Evolutionary conservation across 2,113 vertebrate genomes (phyloP).

Genomic region (Nesospiza acunhae): DNA sequence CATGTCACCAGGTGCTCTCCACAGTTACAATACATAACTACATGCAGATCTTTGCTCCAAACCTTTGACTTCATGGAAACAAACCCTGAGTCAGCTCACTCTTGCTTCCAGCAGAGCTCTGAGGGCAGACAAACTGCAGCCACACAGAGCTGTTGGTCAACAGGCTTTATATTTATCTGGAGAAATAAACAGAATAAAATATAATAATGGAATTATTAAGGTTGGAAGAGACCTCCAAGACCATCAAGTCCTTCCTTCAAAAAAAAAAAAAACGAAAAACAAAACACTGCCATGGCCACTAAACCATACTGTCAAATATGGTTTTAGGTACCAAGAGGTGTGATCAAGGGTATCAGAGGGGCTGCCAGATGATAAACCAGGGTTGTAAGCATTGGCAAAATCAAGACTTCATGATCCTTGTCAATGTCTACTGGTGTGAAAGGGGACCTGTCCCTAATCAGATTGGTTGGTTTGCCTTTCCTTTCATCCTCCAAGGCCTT

Average conservation of each 20-base stretch:
- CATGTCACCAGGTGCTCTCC: background rate
- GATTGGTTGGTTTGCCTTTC: rapidly evolving
- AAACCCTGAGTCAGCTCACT: background rate
- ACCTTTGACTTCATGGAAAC: background rate
- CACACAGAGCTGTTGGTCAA: background rate
- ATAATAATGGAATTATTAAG: background rate
- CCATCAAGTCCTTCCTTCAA: background rate
- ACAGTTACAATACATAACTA: background rate
- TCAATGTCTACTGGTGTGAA: background rate
- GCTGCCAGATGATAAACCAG: background rate
- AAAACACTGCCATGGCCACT: no score
- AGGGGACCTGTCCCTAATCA: background rate
- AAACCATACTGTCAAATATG: background rate
- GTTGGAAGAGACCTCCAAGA: background rate
- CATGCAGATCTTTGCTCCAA: background rate
- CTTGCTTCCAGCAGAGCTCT: background rate
- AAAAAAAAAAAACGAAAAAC: background rate
- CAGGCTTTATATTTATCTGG: background rate
- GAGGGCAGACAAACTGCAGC: background rate
- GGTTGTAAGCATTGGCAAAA: background rate
- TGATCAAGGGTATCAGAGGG: background rate
- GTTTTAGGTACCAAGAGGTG: background rate
- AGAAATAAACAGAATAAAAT: background rate
- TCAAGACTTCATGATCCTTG: background rate
- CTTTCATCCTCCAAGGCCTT: background rate